Evolutionary conservation across 92 coral and sea anemone species (phyloP), one percentile per base, ranked within the genome.

Genomic region (Porites divaricata): DNA sequence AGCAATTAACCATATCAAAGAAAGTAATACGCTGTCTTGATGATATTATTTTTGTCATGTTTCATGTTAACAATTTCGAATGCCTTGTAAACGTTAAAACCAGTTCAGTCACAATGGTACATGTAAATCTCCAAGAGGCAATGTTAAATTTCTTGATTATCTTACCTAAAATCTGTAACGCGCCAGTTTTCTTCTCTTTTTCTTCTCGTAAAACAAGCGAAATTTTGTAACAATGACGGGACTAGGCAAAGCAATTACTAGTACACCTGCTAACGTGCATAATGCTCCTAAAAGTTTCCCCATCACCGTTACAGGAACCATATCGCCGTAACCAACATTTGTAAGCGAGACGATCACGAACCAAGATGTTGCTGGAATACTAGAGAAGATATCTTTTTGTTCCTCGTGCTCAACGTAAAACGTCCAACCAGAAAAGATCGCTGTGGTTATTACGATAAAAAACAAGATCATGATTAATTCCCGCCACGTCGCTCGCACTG

Each of bases 301-400:
- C 19, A 90, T 56, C 10, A 88, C 17, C 0, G 99, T 92, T 19
- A 80, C 70, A 4, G 99, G 99, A n/a, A 97, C 94, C 77, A 90
- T 92, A 62, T 97, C 99, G 9, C 99, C 99, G 72, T 97, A 97
- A 15, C 99, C 99, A 14, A 97, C 99, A 49, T 97, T 97, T 21
- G 99, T 95, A 1, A 97, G 77, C 25, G 99, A 90, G 2, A 97
- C 89, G 21, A 97, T 92, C 8, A 95, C 95, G 64, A 97, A 97
- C 99, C 99, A 97, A 13, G 97, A 94, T 0, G 99, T 85, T 1
- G 92, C 95, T 1, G 98, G 99, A 45, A 95, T 91, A 53, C 95
- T 92, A 35, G 96, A 83, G 64, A 97, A 95, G 15, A 89, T 61
- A 9, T 87, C 94, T 35, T 77, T 74, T 63, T 94, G 98, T 15